These are phyloP conservation scores for Epinotia ramella DNA, from an alignment of 2,888 invertebrate species.

Conservation along the genomic window DNA sequence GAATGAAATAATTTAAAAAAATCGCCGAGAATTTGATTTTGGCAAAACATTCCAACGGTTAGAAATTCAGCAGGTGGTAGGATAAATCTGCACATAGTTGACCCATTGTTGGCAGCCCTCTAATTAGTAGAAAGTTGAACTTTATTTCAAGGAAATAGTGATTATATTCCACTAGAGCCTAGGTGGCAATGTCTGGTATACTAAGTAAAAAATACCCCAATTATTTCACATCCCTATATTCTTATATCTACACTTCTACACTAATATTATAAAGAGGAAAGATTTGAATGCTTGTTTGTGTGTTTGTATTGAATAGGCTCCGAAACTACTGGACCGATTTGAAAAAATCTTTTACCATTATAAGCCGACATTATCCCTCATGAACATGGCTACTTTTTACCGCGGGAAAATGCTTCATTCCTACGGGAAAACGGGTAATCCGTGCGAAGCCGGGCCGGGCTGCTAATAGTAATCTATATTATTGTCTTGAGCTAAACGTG, in stretches of 20 bases:
- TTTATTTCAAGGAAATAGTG: not conserved
- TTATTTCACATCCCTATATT: not conserved
- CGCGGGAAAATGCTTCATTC: no score
- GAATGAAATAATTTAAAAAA: not conserved
- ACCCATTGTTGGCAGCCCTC: not conserved
- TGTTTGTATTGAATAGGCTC: no score
- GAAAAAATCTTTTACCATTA: no score
- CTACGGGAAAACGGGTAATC: no score
- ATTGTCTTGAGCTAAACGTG: not conserved
- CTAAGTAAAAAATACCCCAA: not conserved
- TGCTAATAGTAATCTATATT: no score
- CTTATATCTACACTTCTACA: no score
- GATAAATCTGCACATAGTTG: not conserved
- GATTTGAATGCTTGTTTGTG: no score
- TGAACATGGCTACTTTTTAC: no score
- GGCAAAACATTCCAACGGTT: not conserved
- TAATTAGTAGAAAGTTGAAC: not conserved
- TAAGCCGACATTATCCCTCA: no score
- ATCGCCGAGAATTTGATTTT: not conserved
- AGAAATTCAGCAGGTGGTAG: not conserved
- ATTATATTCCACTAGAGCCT: not conserved
- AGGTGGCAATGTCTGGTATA: not conserved
- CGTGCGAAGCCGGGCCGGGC: no score
- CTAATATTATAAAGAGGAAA: no score
- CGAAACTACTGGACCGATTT: no score